A percentile compares a stretch with the other conserved stretches of the same genome.
These are phyloP conservation scores for Myripristis murdjan DNA, from an alignment of 2,797 vertebrate genomes.

Conservation along the genomic window DNA sequence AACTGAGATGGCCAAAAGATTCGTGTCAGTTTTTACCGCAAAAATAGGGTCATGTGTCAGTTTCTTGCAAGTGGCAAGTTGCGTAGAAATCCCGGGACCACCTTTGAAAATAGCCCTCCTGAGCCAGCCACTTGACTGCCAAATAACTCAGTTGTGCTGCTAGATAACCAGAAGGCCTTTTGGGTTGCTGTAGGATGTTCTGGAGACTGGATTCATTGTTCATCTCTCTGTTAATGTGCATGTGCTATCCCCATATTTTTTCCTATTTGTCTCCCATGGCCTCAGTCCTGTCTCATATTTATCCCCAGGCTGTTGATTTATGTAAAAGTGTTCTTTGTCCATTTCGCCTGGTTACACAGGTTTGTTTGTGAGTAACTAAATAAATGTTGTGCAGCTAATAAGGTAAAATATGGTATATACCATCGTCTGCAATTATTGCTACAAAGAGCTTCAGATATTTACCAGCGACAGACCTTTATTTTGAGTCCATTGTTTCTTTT, in stretches of 20 bases:
- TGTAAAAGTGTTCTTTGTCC: too few species aligned
- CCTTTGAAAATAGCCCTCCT: too few species aligned
- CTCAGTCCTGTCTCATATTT: background rate
- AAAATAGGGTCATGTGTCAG: background rate
- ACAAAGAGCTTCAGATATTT: background rate
- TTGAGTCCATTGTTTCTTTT: background rate
- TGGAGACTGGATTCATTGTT: background rate
- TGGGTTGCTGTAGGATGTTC: too few species aligned
- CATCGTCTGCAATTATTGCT: background rate
- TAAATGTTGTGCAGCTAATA: background rate
- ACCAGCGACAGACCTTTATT: background rate
- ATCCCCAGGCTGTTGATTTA: background rate
- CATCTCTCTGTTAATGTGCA: background rate
- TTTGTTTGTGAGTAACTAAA: background rate
- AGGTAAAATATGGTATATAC: background rate
- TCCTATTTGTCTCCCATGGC: background rate
- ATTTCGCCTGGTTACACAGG: background rate
- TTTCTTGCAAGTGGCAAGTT: background rate
- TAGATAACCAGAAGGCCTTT: background rate
- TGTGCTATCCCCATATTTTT: background rate
- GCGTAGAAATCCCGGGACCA: too few species aligned
- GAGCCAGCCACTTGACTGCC: background rate
- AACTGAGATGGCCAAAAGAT: constrained; percentile 4
- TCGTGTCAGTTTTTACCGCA: background rate
- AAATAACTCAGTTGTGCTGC: too few species aligned